phyloP scores from a whole-genome alignment of 2,113 vertebrate genomes.

The Rutilus rutilus region DNA sequence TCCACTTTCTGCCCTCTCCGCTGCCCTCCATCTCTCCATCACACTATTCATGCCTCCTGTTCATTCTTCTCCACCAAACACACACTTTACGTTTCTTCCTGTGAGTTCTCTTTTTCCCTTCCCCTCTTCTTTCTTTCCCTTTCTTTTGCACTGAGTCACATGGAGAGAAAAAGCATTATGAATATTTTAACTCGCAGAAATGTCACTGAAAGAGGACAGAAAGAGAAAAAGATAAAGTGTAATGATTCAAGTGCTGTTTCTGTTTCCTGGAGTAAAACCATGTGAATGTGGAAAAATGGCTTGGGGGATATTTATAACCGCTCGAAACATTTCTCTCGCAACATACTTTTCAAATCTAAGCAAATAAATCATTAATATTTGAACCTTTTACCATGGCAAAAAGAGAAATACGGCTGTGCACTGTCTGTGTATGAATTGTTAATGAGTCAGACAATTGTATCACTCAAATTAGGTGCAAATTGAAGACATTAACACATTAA shows the following conservation, averaged over 20 bases:
- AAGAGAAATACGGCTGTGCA: conserved; percentile 30
- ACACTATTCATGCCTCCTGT: conserved; percentile 7
- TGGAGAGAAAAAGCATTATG: conserved; percentile 48
- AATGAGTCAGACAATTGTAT: conserved; percentile 43
- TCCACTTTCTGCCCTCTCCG: conserved; percentile 16
- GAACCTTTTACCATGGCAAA: conserved; percentile 39
- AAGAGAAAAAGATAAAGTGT: conserved; percentile 10
- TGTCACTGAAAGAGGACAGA: conserved; percentile 45
- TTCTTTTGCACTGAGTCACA: conserved; percentile 16
- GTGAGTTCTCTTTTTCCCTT: conserved; percentile 1
- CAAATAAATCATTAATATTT: conserved; percentile 61
- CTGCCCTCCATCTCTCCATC: conserved; percentile 21
- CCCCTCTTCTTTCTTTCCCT: not conserved
- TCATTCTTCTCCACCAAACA: conserved; percentile 37
- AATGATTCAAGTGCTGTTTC: conserved; percentile 33
- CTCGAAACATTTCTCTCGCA: conserved; percentile 17
- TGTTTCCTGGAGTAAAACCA: conserved; percentile 8
- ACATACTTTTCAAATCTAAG: conserved; percentile 51
- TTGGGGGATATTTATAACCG: conserved; percentile 30
- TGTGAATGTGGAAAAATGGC: not conserved
- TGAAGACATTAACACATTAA: conserved; percentile 8
- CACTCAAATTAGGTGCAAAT: conserved; percentile 36
- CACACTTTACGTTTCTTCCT: conserved; percentile 10
- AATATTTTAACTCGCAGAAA: conserved; percentile 59
- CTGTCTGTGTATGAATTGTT: conserved; percentile 43